Evolutionary conservation across 2,888 invertebrate species (phyloP).

Genomic region (Pristionchus mayeri): DNA sequence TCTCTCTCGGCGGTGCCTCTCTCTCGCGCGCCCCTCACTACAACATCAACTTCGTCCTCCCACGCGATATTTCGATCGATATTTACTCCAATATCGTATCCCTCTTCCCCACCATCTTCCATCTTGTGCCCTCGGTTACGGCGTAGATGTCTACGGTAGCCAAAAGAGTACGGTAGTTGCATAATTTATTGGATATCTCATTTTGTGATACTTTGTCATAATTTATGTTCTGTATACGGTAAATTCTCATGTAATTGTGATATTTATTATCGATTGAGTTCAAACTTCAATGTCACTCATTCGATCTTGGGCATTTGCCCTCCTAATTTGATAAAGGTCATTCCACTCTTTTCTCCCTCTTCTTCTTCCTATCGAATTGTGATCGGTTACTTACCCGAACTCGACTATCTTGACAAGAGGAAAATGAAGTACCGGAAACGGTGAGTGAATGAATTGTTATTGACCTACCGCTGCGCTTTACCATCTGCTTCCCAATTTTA

Average conservation of each 20-base stretch:
- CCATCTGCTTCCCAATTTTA: no score
- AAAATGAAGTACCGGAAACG: conserved; percentile 25
- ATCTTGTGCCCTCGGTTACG: conserved; percentile 68
- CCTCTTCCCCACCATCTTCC: conserved; percentile 92
- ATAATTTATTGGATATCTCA: background rate
- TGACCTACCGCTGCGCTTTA: background rate
- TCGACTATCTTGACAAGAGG: background rate
- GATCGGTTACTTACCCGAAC: conserved; percentile 25
- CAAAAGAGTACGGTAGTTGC: conserved; percentile 24
- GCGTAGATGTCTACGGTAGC: conserved; percentile 47
- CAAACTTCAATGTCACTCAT: background rate
- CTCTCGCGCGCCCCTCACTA: conserved; percentile 80
- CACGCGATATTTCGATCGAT: conserved; percentile 85
- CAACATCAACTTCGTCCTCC: conserved; percentile 89
- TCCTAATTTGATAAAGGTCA: conserved; percentile 44
- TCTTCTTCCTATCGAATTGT: background rate
- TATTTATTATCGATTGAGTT: background rate
- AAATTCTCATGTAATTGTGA: background rate
- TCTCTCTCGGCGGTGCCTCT: conserved; percentile 47
- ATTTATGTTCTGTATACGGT: background rate
- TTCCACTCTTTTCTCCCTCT: background rate
- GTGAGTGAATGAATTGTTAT: background rate
- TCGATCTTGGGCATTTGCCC: no score
- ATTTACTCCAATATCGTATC: conserved; percentile 83
- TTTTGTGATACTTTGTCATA: conserved; percentile 10